These are phyloP conservation scores for Pelodiscus sinensis DNA, from an alignment of 2,113 vertebrate genomes.

Conservation along the genomic window DNA sequence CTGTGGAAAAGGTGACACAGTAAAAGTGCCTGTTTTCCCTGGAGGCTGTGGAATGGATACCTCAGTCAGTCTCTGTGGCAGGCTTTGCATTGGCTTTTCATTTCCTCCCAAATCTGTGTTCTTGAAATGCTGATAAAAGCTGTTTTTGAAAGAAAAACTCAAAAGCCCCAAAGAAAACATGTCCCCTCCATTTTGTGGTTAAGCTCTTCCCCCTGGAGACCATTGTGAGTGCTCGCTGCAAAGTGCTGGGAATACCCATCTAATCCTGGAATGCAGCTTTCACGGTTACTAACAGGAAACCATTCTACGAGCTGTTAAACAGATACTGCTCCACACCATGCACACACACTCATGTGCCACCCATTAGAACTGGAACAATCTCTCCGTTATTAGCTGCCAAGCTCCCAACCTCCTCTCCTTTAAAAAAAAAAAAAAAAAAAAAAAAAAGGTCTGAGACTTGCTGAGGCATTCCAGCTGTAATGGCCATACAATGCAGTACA, in stretches of 20 bases:
- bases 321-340: rapidly evolving
- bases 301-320: background rate
- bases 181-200: background rate
- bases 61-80: background rate
- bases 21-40: background rate
- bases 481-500: background rate
- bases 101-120: background rate
- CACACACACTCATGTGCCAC: background rate
- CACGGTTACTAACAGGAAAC: background rate
- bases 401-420: background rate
- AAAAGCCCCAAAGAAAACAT: background rate
- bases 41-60: background rate
- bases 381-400: background rate
- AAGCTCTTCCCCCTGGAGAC: background rate
- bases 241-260: background rate
- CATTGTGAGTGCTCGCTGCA: background rate
- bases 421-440: background rate
- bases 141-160: background rate
- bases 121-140: background rate
- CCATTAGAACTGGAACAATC: background rate
- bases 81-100: background rate
- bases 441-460: background rate
- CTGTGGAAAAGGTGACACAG: background rate
- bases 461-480: background rate
- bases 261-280: rapidly evolving